Evolutionary conservation across 2,113 vertebrate genomes (phyloP).

Genomic region (Plecotus auritus): DNA sequence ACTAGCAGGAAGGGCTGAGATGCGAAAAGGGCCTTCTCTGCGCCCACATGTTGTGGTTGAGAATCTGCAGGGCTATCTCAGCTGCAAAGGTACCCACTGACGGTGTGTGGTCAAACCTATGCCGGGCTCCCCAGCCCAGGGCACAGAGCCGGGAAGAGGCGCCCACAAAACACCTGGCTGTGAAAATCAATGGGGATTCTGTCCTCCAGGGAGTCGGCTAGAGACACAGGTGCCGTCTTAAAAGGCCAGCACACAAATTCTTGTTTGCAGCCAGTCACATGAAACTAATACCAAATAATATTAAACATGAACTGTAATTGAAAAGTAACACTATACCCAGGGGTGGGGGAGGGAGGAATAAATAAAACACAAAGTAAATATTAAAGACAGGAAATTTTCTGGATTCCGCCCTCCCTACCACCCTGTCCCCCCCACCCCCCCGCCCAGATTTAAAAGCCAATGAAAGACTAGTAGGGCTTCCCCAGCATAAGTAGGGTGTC

Average conservation of each 20-base stretch:
- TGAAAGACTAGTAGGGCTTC: background rate
- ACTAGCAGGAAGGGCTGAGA: background rate
- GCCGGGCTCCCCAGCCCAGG: background rate
- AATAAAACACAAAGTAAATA: background rate
- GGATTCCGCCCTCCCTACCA: background rate
- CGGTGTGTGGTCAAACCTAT: background rate
- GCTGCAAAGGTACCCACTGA: background rate
- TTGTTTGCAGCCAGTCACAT: background rate
- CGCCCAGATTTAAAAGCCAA: background rate
- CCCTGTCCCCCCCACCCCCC: too few relatives aligned
- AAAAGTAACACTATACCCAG: background rate
- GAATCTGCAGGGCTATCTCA: background rate
- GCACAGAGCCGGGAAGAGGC: background rate
- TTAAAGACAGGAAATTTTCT: background rate
- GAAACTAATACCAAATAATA: background rate
- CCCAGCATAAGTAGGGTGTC: background rate
- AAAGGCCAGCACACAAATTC: background rate
- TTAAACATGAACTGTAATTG: background rate
- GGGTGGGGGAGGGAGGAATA: background rate
- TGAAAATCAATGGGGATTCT: background rate
- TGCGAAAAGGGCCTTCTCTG: background rate
- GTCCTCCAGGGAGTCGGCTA: background rate
- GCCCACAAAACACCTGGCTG: background rate
- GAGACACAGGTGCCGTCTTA: background rate
- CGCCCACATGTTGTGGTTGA: background rate